Evolutionary conservation across 2,113 vertebrate genomes (phyloP).

Genomic region (Regulus satrapa): DNA sequence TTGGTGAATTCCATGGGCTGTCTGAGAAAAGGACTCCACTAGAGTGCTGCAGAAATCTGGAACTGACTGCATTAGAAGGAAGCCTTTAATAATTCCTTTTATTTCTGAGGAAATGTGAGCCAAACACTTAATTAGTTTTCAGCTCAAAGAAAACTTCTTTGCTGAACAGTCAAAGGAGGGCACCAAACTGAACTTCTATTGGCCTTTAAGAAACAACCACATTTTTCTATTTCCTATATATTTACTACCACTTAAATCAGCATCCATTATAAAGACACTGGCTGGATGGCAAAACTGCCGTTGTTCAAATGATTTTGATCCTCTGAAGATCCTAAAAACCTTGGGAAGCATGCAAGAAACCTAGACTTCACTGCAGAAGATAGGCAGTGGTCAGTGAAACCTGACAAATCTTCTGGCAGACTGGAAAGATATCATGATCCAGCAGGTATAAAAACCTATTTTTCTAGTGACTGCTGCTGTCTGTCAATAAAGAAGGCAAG

Average conservation of each 20-base stretch:
- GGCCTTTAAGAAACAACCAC: neutral
- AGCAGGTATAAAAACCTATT: slow-evolving; percentile 62
- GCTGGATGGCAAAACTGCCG: neutral
- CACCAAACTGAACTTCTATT: neutral
- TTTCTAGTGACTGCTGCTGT: slow-evolving; percentile 68
- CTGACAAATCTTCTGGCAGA: neutral
- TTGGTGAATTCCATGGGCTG: neutral
- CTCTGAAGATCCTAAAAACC: neutral
- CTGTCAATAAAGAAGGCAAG: slow-evolving; percentile 49
- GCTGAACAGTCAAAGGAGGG: neutral
- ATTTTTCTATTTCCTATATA: neutral
- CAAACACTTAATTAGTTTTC: neutral
- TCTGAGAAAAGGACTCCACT: neutral
- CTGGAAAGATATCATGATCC: slow-evolving; percentile 63
- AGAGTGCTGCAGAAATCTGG: neutral
- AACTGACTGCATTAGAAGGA: neutral
- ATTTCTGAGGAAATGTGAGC: neutral
- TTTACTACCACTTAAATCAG: neutral
- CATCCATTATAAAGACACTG: neutral
- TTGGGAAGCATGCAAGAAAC: neutral
- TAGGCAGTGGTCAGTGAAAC: neutral
- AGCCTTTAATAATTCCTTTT: neutral
- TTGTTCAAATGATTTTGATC: neutral
- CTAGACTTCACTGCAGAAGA: neutral
- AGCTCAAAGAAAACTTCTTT: neutral